Evolutionary conservation across 2,113 vertebrate species (phyloP).

Genomic region (Upupa epops): DNA sequence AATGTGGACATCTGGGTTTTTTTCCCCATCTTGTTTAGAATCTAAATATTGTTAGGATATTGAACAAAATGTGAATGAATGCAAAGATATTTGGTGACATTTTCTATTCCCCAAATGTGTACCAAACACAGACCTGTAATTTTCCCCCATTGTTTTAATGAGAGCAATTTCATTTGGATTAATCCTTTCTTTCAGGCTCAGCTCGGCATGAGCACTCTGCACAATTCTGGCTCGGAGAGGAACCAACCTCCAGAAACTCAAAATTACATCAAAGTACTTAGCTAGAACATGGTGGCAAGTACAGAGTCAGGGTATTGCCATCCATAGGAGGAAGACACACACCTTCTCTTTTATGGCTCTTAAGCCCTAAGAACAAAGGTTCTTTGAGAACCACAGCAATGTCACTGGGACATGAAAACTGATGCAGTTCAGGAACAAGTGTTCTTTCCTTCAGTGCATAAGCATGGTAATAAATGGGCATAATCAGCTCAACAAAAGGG

Average conservation of each 20-base stretch:
- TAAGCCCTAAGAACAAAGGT: background rate
- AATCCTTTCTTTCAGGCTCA: background rate
- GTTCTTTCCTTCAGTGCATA: background rate
- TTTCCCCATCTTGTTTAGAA: background rate
- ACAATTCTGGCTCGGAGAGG: background rate
- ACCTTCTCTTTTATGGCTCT: background rate
- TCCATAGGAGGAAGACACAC: background rate
- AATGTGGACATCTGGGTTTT: background rate
- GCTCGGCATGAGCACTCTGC: background rate
- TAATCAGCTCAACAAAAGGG: background rate
- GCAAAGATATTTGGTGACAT: background rate
- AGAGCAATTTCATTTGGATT: background rate
- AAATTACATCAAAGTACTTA: background rate
- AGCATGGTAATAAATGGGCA: background rate
- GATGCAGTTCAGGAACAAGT: background rate
- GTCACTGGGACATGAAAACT: background rate
- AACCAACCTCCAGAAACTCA: background rate
- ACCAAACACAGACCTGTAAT: background rate
- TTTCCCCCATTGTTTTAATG: background rate
- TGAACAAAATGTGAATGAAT: background rate
- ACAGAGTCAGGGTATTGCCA: fast-evolving
- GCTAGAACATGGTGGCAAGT: background rate
- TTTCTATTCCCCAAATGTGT: background rate
- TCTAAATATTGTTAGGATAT: background rate
- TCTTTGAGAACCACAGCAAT: background rate